phyloP scores from a whole-genome alignment of 37 sponge, comb jelly and placozoan species.

The Sycon ciliatum region DNA sequence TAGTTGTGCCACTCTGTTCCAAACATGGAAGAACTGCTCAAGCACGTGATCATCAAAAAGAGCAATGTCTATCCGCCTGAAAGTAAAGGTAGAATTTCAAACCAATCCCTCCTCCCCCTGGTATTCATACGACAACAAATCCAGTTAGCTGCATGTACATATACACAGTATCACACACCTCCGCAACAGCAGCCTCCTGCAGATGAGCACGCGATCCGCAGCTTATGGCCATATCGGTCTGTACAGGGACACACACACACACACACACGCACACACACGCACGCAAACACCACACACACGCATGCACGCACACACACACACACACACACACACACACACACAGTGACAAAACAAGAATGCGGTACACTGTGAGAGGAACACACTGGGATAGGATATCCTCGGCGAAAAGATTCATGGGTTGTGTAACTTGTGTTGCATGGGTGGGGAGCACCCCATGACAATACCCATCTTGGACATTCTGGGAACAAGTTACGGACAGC shows the following conservation, averaged over 20 bases:
- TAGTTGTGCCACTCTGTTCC: too few species aligned
- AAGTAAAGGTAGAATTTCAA: too few species aligned
- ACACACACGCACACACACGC: not conserved
- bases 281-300: too few species aligned
- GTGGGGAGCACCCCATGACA: not conserved
- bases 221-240: constrained; percentile 49
- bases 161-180: constrained; percentile 30
- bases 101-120: too few species aligned
- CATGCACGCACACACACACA: not conserved
- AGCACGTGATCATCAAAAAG: too few species aligned
- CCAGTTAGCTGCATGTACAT: not conserved
- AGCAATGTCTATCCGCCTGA: too few species aligned
- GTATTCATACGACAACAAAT: not conserved
- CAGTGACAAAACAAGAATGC: not conserved
- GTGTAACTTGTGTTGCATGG: not conserved
- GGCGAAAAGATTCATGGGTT: too few species aligned
- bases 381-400: too few species aligned
- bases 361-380: too few species aligned
- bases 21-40: too few species aligned
- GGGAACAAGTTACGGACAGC: too few species aligned
- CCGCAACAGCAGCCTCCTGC: constrained; percentile 83
- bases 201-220: constrained; percentile 96
- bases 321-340: not conserved
- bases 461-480: not conserved
- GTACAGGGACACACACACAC: not conserved